Conservation (phyloP, 1,140 invertebrate genomes). For the Trachymyrmex cornetzi region DNA sequence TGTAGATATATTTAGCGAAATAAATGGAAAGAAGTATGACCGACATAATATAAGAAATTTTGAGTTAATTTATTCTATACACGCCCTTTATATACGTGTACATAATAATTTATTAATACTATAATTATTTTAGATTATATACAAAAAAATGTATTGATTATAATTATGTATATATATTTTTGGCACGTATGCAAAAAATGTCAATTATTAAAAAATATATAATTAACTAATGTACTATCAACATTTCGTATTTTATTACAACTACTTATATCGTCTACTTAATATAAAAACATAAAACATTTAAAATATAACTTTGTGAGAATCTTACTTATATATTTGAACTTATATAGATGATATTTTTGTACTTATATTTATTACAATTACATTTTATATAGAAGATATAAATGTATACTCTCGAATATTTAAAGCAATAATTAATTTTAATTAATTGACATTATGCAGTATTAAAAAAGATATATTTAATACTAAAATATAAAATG, state of each 20-base stretch:
- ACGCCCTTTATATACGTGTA: neutral
- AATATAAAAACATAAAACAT: no score
- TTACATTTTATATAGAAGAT: neutral
- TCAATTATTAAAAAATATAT: neutral
- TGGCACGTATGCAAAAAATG: neutral
- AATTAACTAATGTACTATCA: neutral
- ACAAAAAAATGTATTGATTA: neutral
- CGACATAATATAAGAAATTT: constrained; percentile 12
- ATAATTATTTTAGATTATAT: neutral
- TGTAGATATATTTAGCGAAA: constrained; percentile 25
- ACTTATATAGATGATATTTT: neutral
- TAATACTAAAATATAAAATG: neutral
- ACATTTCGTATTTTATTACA: neutral
- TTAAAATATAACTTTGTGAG: no score
- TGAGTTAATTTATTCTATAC: neutral
- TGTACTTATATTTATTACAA: neutral
- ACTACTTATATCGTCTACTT: neutral
- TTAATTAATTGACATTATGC: neutral
- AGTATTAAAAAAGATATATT: neutral
- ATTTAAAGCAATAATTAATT: neutral
- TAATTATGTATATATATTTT: neutral
- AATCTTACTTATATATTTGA: neutral
- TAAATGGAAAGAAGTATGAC: neutral
- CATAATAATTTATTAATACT: neutral
- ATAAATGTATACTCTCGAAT: neutral